These are phyloP conservation scores for Drosophila equinoxialis DNA, from an alignment of 1,140 invertebrate genomes.

Conservation along the genomic window DNA sequence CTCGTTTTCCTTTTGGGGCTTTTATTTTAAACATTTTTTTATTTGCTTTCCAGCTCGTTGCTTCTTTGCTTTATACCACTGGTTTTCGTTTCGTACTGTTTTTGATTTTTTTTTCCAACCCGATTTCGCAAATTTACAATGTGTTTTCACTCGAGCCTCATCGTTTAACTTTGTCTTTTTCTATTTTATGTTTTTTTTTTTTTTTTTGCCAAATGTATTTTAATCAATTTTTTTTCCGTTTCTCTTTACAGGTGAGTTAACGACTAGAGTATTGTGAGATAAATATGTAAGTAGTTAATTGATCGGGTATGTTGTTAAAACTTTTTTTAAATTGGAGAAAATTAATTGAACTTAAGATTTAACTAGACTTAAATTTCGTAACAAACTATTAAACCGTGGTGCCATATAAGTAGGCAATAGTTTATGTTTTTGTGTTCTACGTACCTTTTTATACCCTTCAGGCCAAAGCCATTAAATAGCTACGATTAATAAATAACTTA, in stretches of 20 bases:
- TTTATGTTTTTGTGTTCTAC: not conserved
- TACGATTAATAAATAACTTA: too few species aligned
- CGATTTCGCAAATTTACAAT: constrained; percentile 38
- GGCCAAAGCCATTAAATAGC: not conserved
- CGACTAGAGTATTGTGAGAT: not conserved
- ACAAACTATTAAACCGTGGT: too few species aligned
- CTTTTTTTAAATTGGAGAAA: too few species aligned
- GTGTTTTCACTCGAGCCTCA: constrained; percentile 56
- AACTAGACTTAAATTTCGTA: too few species aligned
- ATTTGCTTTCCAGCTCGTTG: constrained; percentile 60
- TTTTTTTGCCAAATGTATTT: not conserved
- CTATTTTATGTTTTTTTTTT: not conserved
- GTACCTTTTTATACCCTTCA: too few species aligned
- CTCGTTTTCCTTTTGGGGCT: constrained; percentile 21
- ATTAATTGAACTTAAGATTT: too few species aligned
- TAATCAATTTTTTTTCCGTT: constrained; percentile 9
- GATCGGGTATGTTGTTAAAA: constrained; percentile 8
- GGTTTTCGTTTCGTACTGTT: constrained; percentile 13
- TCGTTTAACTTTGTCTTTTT: constrained; percentile 5
- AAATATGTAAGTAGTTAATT: not conserved
- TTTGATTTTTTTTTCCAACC: constrained; percentile 14
- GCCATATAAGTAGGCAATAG: constrained; percentile 1
- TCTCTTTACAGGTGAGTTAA: constrained; percentile 61
- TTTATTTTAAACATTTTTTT: constrained; percentile 26
- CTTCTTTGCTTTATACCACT: constrained; percentile 20